phyloP scores from a whole-genome alignment of 2,888 invertebrate species.

The Falcaria lacertinaria region DNA sequence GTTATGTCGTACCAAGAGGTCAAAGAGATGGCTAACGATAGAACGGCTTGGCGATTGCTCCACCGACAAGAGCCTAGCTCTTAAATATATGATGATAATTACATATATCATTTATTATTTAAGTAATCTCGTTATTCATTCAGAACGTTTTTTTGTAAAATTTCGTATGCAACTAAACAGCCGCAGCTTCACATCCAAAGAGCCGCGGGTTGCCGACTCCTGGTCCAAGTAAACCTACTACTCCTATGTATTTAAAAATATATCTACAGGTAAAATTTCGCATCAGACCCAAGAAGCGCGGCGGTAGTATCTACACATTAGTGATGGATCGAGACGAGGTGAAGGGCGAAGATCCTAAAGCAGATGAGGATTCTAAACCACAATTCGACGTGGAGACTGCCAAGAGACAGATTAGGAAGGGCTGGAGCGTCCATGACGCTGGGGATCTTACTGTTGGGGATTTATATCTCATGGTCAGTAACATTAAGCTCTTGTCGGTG shows the following conservation, averaged over 20 bases:
- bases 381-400: conserved; percentile 60
- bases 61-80: too few species aligned
- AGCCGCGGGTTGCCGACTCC: too few species aligned
- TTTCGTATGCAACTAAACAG: too few species aligned
- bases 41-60: too few species aligned
- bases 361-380: conserved; percentile 17
- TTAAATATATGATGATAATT: too few species aligned
- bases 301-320: conserved; percentile 59
- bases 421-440: conserved; percentile 89
- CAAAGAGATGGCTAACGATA: too few species aligned
- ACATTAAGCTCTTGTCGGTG: not conserved
- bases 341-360: conserved; percentile 25
- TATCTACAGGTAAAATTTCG: conserved; percentile 61
- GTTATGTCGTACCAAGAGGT: too few species aligned
- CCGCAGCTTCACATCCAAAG: too few species aligned
- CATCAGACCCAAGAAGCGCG: conserved; percentile 62
- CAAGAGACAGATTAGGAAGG: conserved; percentile 75
- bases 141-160: too few species aligned
- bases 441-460: conserved; percentile 93
- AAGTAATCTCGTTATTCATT: too few species aligned
- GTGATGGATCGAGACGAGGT: conserved; percentile 37
- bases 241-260: not conserved
- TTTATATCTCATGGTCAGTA: conserved; percentile 89
- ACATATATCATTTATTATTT: too few species aligned
- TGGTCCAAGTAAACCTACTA: too few species aligned